These are phyloP conservation scores for Tragelaphus imberbis DNA, from an alignment of 2,113 vertebrate species.

Conservation along the genomic window DNA sequence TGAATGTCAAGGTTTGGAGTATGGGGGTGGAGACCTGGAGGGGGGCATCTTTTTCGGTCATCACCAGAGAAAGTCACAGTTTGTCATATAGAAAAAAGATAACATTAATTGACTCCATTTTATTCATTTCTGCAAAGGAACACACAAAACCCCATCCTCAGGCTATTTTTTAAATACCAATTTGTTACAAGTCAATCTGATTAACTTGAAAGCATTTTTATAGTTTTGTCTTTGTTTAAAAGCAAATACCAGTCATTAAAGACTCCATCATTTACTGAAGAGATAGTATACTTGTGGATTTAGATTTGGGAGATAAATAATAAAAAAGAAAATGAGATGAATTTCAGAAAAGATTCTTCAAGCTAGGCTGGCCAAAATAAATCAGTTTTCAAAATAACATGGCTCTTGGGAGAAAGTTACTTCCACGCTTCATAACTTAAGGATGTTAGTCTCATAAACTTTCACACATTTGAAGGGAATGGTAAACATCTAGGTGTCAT, in stretches of 20 bases:
- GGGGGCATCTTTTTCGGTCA: not conserved
- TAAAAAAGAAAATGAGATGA: constrained; percentile 8
- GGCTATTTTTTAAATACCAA: not conserved
- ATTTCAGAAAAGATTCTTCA: not conserved
- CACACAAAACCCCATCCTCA: not conserved
- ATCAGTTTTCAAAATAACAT: constrained; percentile 32
- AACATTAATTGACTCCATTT: not conserved
- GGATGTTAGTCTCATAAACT: not conserved
- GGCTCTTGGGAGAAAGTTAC: not conserved
- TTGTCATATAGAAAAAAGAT: not conserved
- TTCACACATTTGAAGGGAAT: not conserved
- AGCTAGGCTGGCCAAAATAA: not conserved
- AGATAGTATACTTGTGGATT: not conserved
- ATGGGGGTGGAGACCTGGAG: too few relatives aligned
- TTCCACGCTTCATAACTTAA: not conserved
- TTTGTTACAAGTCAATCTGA: not conserved
- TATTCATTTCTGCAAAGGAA: not conserved
- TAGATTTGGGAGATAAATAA: not conserved
- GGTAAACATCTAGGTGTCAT: not conserved
- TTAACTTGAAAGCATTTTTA: constrained; percentile 12
- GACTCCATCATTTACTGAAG: not conserved
- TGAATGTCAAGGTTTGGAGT: too few relatives aligned
- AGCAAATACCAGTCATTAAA: not conserved
- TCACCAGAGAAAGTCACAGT: not conserved
- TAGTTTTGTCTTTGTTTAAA: constrained; percentile 13